Percentiles rank a stretch among this genome's conserved stretches.
Conservation (phyloP, 2,113 vertebrate species). For the Falco punctatus region DNA sequence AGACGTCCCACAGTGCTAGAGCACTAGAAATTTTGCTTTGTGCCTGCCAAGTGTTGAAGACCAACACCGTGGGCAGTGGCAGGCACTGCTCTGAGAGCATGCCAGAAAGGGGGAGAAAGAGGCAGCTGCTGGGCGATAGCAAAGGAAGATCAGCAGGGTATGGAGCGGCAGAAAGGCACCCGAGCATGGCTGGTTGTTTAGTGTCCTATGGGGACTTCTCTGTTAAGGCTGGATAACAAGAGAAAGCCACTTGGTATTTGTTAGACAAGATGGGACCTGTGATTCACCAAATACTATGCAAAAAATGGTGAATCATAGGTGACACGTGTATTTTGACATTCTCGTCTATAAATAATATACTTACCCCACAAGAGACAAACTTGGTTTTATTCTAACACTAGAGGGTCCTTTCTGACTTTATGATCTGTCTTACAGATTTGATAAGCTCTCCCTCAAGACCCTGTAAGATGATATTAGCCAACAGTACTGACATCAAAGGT, state of each 20-base stretch:
- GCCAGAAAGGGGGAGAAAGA: not conserved
- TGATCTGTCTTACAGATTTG: not conserved
- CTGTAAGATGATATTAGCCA: conserved; percentile 14
- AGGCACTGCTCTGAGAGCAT: not conserved
- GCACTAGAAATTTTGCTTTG: not conserved
- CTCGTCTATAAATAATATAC: not conserved
- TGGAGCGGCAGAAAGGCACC: not conserved
- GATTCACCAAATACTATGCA: not conserved
- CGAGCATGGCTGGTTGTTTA: fast-evolving
- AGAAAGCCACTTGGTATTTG: not conserved
- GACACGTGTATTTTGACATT: not conserved
- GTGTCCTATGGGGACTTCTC: not conserved
- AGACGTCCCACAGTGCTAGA: not conserved
- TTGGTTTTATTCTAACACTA: not conserved
- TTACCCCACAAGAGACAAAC: not conserved
- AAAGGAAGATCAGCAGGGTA: not conserved
- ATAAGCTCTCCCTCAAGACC: conserved; percentile 17
- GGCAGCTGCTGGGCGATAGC: not conserved
- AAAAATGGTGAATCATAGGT: not conserved
- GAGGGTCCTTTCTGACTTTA: not conserved
- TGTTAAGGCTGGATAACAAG: not conserved
- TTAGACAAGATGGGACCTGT: not conserved
- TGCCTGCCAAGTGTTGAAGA: not conserved
- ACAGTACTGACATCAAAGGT: conserved; percentile 49
- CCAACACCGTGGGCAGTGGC: not conserved